phyloP scores from a whole-genome alignment of 1,140 invertebrate genomes.

The Drosophila truncata region DNA sequence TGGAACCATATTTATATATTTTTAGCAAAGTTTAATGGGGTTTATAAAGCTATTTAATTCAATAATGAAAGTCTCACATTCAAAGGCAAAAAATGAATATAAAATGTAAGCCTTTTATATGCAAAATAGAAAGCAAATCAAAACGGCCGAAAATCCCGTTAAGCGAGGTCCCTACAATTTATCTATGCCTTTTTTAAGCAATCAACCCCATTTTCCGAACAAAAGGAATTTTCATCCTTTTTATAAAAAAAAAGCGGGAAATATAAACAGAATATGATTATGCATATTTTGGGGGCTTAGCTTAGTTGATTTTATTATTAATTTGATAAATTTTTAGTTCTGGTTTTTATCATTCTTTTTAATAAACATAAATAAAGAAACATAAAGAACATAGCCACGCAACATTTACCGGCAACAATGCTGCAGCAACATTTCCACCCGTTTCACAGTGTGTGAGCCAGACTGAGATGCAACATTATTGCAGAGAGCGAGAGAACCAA shows the following conservation, averaged over 20 bases:
- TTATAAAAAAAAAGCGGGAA: background rate
- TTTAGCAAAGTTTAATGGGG: background rate
- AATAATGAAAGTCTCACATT: background rate
- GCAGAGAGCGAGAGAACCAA: background rate
- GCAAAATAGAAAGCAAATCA: conserved; percentile 39
- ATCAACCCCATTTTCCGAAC: conserved; percentile 15
- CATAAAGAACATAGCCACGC: background rate
- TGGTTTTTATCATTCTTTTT: background rate
- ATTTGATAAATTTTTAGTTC: background rate
- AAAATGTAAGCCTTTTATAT: conserved; percentile 55
- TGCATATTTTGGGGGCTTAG: no score
- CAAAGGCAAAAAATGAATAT: background rate
- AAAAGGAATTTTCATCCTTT: background rate
- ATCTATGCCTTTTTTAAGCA: conserved; percentile 27
- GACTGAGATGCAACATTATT: conserved; percentile 5
- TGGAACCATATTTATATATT: no score
- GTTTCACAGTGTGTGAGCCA: conserved; percentile 27
- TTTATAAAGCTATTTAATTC: background rate
- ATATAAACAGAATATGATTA: no score
- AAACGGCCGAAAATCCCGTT: conserved; percentile 38
- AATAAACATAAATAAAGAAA: background rate
- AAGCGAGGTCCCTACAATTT: conserved; percentile 30
- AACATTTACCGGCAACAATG: conserved; percentile 51
- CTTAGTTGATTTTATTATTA: no score
- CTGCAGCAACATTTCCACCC: conserved; percentile 57